These are phyloP conservation scores for Eulemur albifrons DNA, from an alignment of 2,797 vertebrate species.

Conservation along the genomic window DNA sequence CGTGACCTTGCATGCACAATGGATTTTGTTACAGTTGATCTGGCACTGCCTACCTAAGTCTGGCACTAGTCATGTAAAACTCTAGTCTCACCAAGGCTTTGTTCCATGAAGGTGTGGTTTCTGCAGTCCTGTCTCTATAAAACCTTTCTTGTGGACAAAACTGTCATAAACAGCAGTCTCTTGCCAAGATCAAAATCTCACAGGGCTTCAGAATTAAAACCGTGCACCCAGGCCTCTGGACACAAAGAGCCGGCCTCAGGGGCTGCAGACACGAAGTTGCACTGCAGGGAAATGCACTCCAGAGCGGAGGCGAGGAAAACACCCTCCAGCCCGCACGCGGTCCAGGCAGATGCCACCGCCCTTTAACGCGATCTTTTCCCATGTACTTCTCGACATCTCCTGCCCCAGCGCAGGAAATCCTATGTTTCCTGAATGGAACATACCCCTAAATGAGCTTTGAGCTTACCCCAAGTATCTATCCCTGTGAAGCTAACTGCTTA, in stretches of 20 bases:
- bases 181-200: constrained; percentile 18
- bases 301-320: neutral
- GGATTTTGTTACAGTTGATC: neutral
- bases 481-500: neutral
- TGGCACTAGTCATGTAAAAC: neutral
- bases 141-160: neutral
- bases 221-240: rapidly evolving
- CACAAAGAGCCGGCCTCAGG: neutral
- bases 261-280: neutral
- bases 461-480: neutral
- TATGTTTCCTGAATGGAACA: neutral
- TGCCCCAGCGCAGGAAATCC: neutral
- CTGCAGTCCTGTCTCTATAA: neutral
- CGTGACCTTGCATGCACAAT: neutral
- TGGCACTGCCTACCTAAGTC: neutral
- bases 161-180: neutral
- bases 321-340: rapidly evolving
- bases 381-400: neutral
- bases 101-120: neutral
- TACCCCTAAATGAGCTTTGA: neutral
- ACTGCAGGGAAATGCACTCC: rapidly evolving
- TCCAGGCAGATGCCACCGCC: neutral
- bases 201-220: neutral
- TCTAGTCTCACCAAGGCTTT: neutral
- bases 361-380: neutral